Evolutionary conservation across 1,140 invertebrate species (phyloP), one percentile per base, ranked within the genome.

Genomic region (Sipha flava): DNA sequence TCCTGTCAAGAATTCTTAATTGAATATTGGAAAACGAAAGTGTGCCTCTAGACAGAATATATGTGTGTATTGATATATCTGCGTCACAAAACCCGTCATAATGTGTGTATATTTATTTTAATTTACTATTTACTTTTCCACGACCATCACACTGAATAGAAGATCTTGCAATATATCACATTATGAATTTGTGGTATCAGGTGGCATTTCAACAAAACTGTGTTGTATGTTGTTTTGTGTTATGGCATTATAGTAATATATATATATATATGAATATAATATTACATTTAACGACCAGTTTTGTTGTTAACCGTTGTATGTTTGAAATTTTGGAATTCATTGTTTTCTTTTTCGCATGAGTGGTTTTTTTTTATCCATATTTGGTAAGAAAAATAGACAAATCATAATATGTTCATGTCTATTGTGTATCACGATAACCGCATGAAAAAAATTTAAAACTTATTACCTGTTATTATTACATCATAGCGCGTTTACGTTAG

Each of bases 1-100:
- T 77, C 52, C 73, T 77, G 52, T 59, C 21, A 26, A 57, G 73
- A 77, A 77, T 77, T 77, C 73, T 14, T 77, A 77, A 77, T 77
- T 59, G 73, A 57, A 54, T 77, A 26, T 77, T 57, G 73, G 49
- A 77, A 77, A 77, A 77, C 73, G 73, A 77, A 77, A 77, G 73
- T 77, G 73, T 77, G 49, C 34, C n/a, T 75, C 47, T 52, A 7
- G 43, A 52, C 47, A 9, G 70, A 26, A 26, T 47, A 45, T 29
- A 23, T 21, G n/a, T 12, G 9, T 34, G 59, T 40, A 16, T 16
- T 16, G 62, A 26, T 23, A 59, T 31, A 21, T 68, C 64, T 68
- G 64, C 37, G 5, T 45, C 40, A 45, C 64, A 16, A 21, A 9
- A 34, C 5, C 21, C 70, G 70, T 72, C 43, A 18, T 70, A 64